These are phyloP conservation scores for Trichogramma evanescens DNA, from an alignment of 2,888 invertebrate genomes.

Conservation along the genomic window DNA sequence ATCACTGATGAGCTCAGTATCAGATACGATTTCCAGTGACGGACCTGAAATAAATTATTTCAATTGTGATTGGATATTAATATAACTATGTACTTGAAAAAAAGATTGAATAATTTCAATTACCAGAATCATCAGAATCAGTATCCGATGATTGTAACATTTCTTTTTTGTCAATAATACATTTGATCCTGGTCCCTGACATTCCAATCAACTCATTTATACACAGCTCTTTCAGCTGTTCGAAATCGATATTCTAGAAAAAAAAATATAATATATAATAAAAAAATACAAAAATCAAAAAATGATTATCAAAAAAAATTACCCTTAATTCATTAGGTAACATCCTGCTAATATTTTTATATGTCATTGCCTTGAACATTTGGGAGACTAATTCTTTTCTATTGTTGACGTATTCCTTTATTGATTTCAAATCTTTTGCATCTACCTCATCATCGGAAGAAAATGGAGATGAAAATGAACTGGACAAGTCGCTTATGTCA, in stretches of 20 bases:
- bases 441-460: constrained; percentile 41
- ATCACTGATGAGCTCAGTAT: constrained; percentile 42
- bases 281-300: background rate
- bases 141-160: constrained; percentile 44
- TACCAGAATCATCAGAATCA: constrained; percentile 42
- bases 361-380: constrained; percentile 43
- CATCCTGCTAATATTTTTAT: constrained; percentile 44
- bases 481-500: constrained; percentile 22
- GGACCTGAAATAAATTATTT: constrained; percentile 31
- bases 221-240: constrained; percentile 41
- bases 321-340: constrained; percentile 42
- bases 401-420: constrained; percentile 40
- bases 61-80: background rate
- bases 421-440: constrained; percentile 38
- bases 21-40: constrained; percentile 45
- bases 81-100: background rate
- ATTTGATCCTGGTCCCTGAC: constrained; percentile 40
- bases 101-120: constrained; percentile 1
- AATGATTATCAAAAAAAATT: constrained; percentile 1
- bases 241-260: constrained; percentile 37
- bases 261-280: background rate
- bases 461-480: constrained; percentile 48
- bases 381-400: constrained; percentile 39
- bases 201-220: constrained; percentile 42
- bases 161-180: constrained; percentile 38